Evolutionary conservation across 2,797 vertebrate genomes (phyloP).

Genomic region (Spheniscus humboldti): DNA sequence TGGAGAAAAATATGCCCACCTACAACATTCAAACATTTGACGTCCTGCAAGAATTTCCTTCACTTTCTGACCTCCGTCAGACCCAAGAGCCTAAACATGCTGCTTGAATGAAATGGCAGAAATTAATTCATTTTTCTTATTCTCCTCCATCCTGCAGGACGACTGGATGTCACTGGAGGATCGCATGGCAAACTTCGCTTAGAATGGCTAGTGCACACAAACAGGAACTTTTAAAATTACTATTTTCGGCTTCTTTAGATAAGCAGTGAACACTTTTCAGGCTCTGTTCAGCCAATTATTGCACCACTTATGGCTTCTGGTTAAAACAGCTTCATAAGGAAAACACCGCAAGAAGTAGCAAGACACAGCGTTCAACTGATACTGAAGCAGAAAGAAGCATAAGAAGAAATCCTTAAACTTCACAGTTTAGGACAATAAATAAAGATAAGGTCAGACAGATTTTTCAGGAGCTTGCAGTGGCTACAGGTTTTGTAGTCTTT

Average conservation of each 20-base stretch:
- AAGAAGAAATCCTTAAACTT: not conserved
- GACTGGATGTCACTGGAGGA: not conserved
- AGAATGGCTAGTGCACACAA: not conserved
- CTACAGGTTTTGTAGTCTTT: not conserved
- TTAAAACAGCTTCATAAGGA: not conserved
- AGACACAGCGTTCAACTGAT: not conserved
- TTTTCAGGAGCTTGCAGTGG: not conserved
- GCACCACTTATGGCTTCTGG: not conserved
- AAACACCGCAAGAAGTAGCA: not conserved
- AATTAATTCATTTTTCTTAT: not conserved
- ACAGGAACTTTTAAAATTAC: not conserved
- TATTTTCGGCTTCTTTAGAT: not conserved
- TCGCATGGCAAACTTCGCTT: not conserved
- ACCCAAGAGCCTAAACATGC: not conserved
- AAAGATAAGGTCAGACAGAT: not conserved
- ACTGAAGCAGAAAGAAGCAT: not conserved
- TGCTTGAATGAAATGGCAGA: not conserved
- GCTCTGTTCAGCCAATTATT: not conserved
- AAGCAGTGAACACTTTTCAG: not conserved
- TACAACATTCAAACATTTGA: not conserved
- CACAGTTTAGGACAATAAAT: not conserved
- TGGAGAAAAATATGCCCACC: not conserved
- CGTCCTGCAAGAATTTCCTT: not conserved
- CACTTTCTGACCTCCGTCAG: not conserved
- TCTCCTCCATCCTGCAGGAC: not conserved